phyloP scores from a whole-genome alignment of 1,140 invertebrate genomes.

The Lucilia sericata region DNA sequence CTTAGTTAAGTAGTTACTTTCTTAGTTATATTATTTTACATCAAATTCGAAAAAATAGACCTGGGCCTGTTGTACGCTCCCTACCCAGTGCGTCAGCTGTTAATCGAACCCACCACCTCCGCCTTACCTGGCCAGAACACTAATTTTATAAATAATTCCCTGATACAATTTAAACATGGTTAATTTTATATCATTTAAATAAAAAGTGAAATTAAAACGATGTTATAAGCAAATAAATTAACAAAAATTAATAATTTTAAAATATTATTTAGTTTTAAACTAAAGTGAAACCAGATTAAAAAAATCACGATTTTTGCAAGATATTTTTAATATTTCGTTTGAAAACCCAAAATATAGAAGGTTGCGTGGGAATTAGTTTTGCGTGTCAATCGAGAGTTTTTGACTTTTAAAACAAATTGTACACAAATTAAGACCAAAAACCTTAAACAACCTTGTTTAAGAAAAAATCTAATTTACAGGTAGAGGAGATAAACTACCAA shows the following conservation, averaged over 20 bases:
- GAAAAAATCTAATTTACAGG: constrained; percentile 15
- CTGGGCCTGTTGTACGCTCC: too few relatives aligned
- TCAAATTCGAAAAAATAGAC: too few relatives aligned
- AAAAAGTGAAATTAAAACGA: background rate
- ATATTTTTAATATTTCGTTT: background rate
- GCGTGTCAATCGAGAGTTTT: constrained; percentile 37
- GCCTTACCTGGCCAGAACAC: too few relatives aligned
- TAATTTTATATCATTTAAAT: background rate
- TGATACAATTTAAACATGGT: too few relatives aligned
- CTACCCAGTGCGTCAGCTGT: too few relatives aligned
- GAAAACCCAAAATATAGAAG: too few relatives aligned
- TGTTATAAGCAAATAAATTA: constrained; percentile 14
- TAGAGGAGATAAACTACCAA: constrained; percentile 16
- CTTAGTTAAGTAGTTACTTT: too few relatives aligned
- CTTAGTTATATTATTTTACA: too few relatives aligned
- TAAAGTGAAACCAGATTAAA: constrained; percentile 30
- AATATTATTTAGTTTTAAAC: background rate
- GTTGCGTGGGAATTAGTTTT: constrained; percentile 37
- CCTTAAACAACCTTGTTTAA: constrained; percentile 8
- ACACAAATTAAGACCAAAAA: background rate
- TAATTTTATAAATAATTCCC: too few relatives aligned
- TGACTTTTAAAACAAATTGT: constrained; percentile 15
- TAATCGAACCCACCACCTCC: too few relatives aligned
- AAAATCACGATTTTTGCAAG: constrained; percentile 28
- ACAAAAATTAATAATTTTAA: constrained; percentile 5